These are phyloP conservation scores for Microctenopoma lineatum DNA, from an alignment of 2,797 vertebrate species.

Conservation along the genomic window DNA sequence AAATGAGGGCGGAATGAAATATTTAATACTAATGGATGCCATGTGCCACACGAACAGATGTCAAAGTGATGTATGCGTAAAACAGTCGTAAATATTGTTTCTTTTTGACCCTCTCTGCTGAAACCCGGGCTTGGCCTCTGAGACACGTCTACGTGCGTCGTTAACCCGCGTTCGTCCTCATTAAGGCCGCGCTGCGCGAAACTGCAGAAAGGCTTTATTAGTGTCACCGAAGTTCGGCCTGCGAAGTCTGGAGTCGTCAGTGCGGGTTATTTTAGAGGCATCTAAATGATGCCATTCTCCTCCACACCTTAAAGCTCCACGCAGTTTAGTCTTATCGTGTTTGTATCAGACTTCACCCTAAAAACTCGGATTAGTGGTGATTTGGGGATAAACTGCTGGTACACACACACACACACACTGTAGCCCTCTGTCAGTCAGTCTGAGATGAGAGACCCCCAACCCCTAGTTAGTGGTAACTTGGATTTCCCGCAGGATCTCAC, in stretches of 20 bases:
- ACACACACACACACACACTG: conserved; percentile 13
- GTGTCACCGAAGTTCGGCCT: conserved; percentile 65
- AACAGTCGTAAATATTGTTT: conserved; percentile 82
- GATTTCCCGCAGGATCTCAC: conserved; percentile 58
- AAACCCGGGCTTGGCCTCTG: conserved; percentile 67
- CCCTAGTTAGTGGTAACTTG: conserved; percentile 57
- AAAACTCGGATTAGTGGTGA: conserved; percentile 21
- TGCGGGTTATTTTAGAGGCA: conserved; percentile 53
- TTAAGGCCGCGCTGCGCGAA: conserved; percentile 81
- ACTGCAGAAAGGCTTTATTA: conserved; percentile 77
- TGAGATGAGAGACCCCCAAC: conserved; percentile 55
- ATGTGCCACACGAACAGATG: conserved; percentile 80
- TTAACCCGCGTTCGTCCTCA: conserved; percentile 84
- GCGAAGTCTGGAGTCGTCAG: conserved; percentile 70
- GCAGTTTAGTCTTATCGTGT: conserved; percentile 25
- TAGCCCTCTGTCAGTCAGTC: conserved; percentile 32
- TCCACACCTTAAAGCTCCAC: conserved; percentile 14
- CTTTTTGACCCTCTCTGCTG: conserved; percentile 70
- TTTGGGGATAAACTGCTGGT: conserved; percentile 30
- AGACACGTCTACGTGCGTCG: conserved; percentile 77
- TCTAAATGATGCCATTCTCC: background rate
- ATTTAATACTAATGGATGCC: conserved; percentile 82
- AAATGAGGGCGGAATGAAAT: conserved; percentile 74
- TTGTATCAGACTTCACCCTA: conserved; percentile 18
- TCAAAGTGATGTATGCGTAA: conserved; percentile 85